These are phyloP conservation scores for Drosophila neoperkinsi DNA, from an alignment of 2,888 invertebrate species.

Conservation along the genomic window DNA sequence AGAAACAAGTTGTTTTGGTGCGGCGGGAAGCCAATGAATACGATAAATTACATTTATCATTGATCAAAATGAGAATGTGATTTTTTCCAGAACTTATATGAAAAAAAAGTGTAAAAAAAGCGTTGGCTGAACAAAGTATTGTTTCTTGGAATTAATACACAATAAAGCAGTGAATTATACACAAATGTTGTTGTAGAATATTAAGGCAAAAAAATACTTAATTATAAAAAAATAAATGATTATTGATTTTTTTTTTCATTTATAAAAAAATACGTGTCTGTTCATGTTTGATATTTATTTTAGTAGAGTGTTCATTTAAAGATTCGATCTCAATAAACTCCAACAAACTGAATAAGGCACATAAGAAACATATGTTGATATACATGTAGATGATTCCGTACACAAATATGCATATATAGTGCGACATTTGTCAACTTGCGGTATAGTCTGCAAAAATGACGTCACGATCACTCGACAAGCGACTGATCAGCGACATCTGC, in stretches of 20 bases:
- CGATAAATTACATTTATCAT: neutral
- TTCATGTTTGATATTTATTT: neutral
- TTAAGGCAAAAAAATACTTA: neutral
- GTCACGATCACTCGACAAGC: slow-evolving; percentile 74
- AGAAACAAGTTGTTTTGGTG: neutral
- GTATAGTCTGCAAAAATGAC: slow-evolving; percentile 50
- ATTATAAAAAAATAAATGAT: neutral
- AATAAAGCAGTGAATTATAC: neutral
- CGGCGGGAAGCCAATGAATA: neutral
- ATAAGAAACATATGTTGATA: neutral
- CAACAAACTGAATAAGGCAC: neutral
- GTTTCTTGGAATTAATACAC: neutral
- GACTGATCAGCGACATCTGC: slow-evolving; percentile 57
- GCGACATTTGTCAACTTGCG: slow-evolving; percentile 32
- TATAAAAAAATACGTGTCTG: neutral
- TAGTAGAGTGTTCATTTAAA: neutral
- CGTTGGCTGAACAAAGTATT: neutral
- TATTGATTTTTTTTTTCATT: neutral
- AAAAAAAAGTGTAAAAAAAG: neutral
- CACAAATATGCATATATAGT: slow-evolving; percentile 16
- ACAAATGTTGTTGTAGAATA: neutral
- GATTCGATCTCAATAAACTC: neutral
- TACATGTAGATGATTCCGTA: neutral
- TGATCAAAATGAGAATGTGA: neutral
- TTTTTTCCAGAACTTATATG: neutral